Percentiles rank a stretch among this genome's conserved stretches.
Evolutionary conservation across 2,797 vertebrate genomes (phyloP).

Genomic region (Bryconaethiops microstoma): DNA sequence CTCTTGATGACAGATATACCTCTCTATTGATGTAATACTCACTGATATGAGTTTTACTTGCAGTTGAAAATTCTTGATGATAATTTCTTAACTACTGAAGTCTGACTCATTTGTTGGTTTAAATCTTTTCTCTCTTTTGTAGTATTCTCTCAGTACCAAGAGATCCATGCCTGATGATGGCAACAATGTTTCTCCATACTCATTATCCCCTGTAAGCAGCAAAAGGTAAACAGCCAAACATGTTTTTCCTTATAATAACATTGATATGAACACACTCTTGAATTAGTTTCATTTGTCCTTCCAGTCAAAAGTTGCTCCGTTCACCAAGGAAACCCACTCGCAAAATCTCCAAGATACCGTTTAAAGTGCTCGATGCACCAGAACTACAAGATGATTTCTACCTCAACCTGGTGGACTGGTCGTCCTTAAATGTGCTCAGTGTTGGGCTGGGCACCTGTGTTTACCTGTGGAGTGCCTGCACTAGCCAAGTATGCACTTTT

Average conservation of each 20-base stretch:
- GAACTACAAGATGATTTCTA: conserved; percentile 99
- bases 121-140: conserved; percentile 9
- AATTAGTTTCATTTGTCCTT: not conserved
- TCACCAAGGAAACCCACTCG: conserved; percentile 96
- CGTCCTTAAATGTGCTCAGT: conserved; percentile 95
- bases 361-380: conserved; percentile 96
- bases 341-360: conserved; percentile 99
- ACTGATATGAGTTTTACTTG: no score
- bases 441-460: conserved; percentile 98
- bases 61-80: no score
- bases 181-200: conserved; percentile 95
- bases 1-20: no score
- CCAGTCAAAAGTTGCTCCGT: conserved; percentile 92
- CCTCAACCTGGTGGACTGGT: conserved; percentile 99
- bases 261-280: not conserved
- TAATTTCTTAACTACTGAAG: not conserved
- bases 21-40: no score
- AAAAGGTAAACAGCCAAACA: conserved; percentile 83
- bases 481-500: conserved; percentile 86
- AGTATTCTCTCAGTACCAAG: conserved; percentile 96
- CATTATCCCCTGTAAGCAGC: conserved; percentile 96
- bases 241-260: not conserved
- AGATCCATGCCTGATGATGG: conserved; percentile 92
- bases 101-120: not conserved
- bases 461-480: conserved; percentile 98